These are phyloP conservation scores for Pseudeuparius sepicola DNA, from an alignment of 2,888 invertebrate species.

Conservation along the genomic window DNA sequence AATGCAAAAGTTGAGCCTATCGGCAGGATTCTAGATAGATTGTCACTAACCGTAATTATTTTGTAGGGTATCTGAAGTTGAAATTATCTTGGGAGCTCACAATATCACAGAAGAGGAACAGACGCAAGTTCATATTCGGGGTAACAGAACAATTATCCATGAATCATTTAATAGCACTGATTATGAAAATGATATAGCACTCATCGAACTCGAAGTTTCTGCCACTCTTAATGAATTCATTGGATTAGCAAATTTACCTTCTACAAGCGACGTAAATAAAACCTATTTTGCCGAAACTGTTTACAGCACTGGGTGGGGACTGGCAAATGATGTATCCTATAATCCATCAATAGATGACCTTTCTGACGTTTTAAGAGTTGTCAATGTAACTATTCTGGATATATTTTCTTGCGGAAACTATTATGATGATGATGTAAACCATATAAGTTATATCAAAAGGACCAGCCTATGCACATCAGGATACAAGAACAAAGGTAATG, in stretches of 20 bases:
- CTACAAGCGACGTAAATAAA: constrained; percentile 17
- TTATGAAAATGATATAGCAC: constrained; percentile 26
- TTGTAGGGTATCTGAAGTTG: constrained; percentile 21
- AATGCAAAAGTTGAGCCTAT: too few species aligned
- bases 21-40: too few species aligned
- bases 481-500: constrained; percentile 23
- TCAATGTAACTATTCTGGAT: too few species aligned
- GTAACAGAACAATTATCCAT: constrained; percentile 21
- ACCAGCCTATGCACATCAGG: constrained; percentile 26
- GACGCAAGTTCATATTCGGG: constrained; percentile 18
- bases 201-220: constrained; percentile 23
- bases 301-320: constrained; percentile 27
- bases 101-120: constrained; percentile 22
- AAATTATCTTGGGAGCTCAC: constrained; percentile 28
- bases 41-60: too few species aligned
- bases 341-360: too few species aligned
- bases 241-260: constrained; percentile 22
- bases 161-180: constrained; percentile 10
- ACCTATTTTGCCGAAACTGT: constrained; percentile 16
- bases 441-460: constrained; percentile 20
- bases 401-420: too few species aligned
- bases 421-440: constrained; percentile 21
- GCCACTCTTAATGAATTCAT: constrained; percentile 22
- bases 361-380: too few species aligned
- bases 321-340: constrained; percentile 24